A percentile compares a stretch with the other conserved stretches of the same genome.
phyloP scores from a whole-genome alignment of 2,113 vertebrate species.

The Copsychus sechellarum region DNA sequence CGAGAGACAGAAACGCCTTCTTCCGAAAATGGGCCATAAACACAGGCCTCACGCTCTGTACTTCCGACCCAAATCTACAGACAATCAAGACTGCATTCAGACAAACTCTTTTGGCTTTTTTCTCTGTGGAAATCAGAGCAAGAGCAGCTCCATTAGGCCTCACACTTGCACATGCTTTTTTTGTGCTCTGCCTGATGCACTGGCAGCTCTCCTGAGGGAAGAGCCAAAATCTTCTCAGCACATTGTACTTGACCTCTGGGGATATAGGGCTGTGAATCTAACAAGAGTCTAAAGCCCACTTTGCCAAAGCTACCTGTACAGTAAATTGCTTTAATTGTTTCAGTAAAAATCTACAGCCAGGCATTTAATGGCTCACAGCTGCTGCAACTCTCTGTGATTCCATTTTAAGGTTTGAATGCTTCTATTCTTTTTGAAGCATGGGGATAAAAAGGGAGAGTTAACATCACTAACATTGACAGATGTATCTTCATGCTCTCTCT shows the following conservation, averaged over 20 bases:
- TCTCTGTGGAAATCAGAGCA: background rate
- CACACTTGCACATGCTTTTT: accelerated
- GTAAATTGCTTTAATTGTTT: slow-evolving; percentile 12
- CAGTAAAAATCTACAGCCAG: background rate
- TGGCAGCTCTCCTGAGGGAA: background rate
- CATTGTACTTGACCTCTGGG: background rate
- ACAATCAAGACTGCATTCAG: background rate
- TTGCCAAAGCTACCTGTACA: background rate
- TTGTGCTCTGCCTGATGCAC: background rate
- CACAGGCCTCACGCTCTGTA: background rate
- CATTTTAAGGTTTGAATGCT: background rate
- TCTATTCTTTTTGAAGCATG: background rate
- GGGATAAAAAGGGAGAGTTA: background rate
- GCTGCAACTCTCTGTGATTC: background rate
- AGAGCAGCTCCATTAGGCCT: background rate
- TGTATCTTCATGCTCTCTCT: background rate
- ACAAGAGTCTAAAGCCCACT: background rate
- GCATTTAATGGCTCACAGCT: background rate
- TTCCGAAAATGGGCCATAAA: background rate
- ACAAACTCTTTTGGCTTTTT: background rate
- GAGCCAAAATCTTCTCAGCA: background rate
- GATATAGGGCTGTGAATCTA: background rate
- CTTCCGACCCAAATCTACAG: background rate
- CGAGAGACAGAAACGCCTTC: background rate
- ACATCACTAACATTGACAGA: background rate